Conservation (phyloP, 2,113 vertebrate genomes). For the Anhinga rufa region DNA sequence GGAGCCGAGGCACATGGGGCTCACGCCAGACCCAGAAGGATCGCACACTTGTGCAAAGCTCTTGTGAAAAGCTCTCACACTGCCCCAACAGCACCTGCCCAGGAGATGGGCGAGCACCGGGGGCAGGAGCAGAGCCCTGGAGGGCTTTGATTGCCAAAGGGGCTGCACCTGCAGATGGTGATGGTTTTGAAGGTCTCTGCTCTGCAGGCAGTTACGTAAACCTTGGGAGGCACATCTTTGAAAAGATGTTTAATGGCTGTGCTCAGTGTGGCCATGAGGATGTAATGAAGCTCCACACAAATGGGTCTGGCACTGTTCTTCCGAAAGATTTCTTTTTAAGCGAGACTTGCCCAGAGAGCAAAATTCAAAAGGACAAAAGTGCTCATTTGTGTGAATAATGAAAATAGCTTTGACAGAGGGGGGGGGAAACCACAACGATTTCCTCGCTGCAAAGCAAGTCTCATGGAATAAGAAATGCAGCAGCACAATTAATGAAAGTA, state of each 20-base stretch:
- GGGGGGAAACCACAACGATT: not conserved
- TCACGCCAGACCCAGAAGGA: not conserved
- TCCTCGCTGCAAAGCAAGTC: not conserved
- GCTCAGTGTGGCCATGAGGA: not conserved
- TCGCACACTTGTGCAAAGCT: not conserved
- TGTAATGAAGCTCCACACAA: not conserved
- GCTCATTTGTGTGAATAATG: not conserved
- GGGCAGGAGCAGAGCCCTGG: not conserved
- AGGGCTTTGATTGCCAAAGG: not conserved
- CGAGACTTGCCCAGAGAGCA: not conserved
- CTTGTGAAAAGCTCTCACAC: not conserved
- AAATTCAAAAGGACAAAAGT: not conserved
- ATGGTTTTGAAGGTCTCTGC: not conserved
- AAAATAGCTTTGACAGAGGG: not conserved
- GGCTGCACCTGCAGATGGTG: not conserved
- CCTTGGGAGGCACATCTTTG: not conserved
- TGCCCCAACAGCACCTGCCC: fast-evolving
- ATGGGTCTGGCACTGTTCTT: not conserved
- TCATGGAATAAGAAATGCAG: not conserved
- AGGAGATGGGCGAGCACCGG: not conserved
- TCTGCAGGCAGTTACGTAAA: not conserved
- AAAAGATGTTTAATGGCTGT: not conserved
- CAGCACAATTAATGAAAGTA: not conserved
- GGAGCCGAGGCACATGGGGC: not conserved
- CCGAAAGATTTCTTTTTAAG: not conserved